These are phyloP conservation scores for Elachura formosa DNA, from an alignment of 2,113 vertebrate species.

Conservation along the genomic window DNA sequence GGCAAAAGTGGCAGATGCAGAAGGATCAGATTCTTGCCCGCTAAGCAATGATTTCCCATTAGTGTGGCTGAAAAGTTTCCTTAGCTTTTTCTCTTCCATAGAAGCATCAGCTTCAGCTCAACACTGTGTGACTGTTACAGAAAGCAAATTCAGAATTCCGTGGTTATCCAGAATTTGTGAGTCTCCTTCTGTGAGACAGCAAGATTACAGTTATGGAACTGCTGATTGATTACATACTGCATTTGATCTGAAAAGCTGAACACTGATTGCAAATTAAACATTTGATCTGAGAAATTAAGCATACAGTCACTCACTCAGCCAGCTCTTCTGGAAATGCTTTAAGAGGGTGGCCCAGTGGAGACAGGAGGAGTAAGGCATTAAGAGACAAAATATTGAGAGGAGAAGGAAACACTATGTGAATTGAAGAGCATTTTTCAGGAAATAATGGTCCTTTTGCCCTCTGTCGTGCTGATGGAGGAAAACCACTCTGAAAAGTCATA, in stretches of 20 bases:
- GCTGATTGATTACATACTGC: neutral
- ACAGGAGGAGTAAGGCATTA: neutral
- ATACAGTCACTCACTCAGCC: neutral
- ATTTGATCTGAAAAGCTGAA: neutral
- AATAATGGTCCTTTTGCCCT: neutral
- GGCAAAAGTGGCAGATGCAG: neutral
- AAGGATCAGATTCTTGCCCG: neutral
- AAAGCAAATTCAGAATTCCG: neutral
- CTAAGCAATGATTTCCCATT: neutral
- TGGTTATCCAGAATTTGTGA: neutral
- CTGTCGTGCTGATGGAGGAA: neutral
- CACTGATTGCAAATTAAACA: neutral
- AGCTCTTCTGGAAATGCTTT: neutral
- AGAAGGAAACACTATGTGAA: accelerated
- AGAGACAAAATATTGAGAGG: neutral
- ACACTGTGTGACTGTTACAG: neutral
- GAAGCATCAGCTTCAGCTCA: neutral
- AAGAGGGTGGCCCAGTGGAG: neutral
- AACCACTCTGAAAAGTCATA: neutral
- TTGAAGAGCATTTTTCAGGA: neutral
- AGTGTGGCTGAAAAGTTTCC: neutral
- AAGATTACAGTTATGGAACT: neutral
- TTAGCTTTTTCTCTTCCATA: neutral
- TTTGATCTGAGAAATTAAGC: neutral
- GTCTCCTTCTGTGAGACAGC: neutral